These are phyloP conservation scores for Diadophis punctatus DNA, from an alignment of 2,113 vertebrate species.

Conservation along the genomic window DNA sequence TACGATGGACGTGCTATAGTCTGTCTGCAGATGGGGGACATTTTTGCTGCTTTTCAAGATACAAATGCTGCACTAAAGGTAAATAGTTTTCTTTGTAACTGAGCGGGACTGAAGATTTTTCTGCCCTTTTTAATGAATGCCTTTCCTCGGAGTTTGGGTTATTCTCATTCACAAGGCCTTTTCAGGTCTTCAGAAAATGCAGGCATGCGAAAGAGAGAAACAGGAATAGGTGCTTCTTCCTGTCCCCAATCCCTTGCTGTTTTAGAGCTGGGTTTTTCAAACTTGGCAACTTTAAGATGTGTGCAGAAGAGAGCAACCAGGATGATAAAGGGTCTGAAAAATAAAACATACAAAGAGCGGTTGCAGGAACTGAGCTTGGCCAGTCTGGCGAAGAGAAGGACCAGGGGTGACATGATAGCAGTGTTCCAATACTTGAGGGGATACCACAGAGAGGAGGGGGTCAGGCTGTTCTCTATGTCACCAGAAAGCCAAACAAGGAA, in stretches of 20 bases:
- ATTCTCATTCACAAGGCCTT: not conserved
- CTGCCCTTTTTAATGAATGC: not conserved
- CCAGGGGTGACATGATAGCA: too few species aligned
- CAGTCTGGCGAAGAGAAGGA: too few species aligned
- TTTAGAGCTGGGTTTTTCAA: not conserved
- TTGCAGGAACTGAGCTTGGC: too few species aligned
- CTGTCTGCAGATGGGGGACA: constrained; percentile 73
- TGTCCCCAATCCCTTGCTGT: not conserved
- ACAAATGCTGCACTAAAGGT: constrained; percentile 76
- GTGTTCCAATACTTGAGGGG: too few species aligned
- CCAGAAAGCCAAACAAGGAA: too few species aligned
- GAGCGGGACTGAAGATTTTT: not conserved
- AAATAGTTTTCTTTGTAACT: constrained; percentile 8
- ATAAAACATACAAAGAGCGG: too few species aligned
- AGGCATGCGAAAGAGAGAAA: not conserved
- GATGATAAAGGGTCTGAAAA: too few species aligned
- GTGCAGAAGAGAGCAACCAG: too few species aligned
- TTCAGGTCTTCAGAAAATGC: not conserved
- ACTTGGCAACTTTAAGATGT: not conserved
- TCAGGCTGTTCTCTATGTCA: too few species aligned
- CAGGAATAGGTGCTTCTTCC: not conserved
- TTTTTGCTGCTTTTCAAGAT: constrained; percentile 76
- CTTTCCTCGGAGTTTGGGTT: not conserved
- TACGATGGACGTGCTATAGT: constrained; percentile 73
- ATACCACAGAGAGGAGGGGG: too few species aligned